phyloP scores from a whole-genome alignment of 2,113 vertebrate genomes.

The Plecotus auritus region DNA sequence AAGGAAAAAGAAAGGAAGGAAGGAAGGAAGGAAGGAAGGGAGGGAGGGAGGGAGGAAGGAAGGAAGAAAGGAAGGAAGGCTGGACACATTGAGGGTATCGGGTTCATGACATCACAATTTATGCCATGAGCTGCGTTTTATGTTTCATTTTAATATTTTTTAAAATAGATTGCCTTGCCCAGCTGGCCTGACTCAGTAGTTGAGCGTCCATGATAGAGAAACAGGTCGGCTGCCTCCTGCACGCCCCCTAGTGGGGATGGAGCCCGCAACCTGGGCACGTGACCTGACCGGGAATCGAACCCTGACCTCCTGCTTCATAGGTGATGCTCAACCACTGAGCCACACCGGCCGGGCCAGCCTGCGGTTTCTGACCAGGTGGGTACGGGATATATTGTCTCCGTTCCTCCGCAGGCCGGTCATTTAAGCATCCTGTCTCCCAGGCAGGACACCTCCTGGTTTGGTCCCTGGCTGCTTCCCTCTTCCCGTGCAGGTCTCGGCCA shows the following conservation, averaged over 20 bases:
- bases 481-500: background rate
- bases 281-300: too few species aligned
- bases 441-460: background rate
- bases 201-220: too few species aligned
- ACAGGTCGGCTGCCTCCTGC: too few species aligned
- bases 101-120: background rate
- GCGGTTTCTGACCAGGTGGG: too few species aligned
- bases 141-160: conserved; percentile 18
- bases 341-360: too few species aligned
- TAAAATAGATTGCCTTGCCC: background rate
- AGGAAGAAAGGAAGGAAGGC: background rate
- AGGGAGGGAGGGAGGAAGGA: too few species aligned
- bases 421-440: background rate
- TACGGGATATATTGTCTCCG: background rate
- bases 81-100: background rate
- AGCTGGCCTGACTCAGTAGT: background rate
- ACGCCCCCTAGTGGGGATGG: too few species aligned
- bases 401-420: too few species aligned
- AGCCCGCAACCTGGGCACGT: too few species aligned
- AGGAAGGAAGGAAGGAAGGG: too few species aligned
- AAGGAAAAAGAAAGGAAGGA: background rate
- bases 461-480: background rate
- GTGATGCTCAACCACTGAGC: too few species aligned
- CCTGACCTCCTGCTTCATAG: too few species aligned
- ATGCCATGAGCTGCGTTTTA: background rate